These are phyloP conservation scores for Latrodectus elegans DNA, from an alignment of 2,888 invertebrate species.

Conservation along the genomic window DNA sequence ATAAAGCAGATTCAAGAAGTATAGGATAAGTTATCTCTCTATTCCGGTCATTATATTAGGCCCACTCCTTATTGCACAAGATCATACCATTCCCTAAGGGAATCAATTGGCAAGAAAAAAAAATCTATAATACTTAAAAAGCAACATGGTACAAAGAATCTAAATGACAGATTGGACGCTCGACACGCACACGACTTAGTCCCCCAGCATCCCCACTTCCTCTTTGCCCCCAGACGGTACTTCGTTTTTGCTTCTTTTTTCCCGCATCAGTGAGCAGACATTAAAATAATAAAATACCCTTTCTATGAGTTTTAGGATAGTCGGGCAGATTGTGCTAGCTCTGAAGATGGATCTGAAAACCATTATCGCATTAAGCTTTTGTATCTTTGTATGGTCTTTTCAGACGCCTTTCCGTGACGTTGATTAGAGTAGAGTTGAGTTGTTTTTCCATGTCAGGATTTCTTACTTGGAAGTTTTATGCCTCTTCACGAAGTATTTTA, in stretches of 20 bases:
- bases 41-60: slow-evolving; percentile 47
- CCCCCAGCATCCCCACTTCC: slow-evolving; percentile 30
- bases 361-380: slow-evolving; percentile 51
- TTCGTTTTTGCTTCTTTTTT: slow-evolving; percentile 26
- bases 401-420: slow-evolving; percentile 47
- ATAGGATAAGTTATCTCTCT: slow-evolving; percentile 48
- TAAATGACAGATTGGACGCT: slow-evolving; percentile 56
- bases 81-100: slow-evolving; percentile 33
- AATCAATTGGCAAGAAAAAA: slow-evolving; percentile 8
- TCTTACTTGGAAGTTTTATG: neutral
- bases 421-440: slow-evolving; percentile 30
- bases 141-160: slow-evolving; percentile 15
- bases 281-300: slow-evolving; percentile 51
- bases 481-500: slow-evolving; percentile 13
- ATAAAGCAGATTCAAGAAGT: neutral
- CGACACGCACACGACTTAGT: slow-evolving; percentile 66
- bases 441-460: slow-evolving; percentile 2
- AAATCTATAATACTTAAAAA: slow-evolving; percentile 24
- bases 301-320: neutral
- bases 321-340: neutral
- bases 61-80: slow-evolving; percentile 55
- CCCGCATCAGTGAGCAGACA: slow-evolving; percentile 47
- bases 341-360: slow-evolving; percentile 23
- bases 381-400: slow-evolving; percentile 30
- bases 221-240: slow-evolving; percentile 17